Conservation (phyloP, 2,113 vertebrate genomes). For the Hippocampus mohnikei region DNA sequence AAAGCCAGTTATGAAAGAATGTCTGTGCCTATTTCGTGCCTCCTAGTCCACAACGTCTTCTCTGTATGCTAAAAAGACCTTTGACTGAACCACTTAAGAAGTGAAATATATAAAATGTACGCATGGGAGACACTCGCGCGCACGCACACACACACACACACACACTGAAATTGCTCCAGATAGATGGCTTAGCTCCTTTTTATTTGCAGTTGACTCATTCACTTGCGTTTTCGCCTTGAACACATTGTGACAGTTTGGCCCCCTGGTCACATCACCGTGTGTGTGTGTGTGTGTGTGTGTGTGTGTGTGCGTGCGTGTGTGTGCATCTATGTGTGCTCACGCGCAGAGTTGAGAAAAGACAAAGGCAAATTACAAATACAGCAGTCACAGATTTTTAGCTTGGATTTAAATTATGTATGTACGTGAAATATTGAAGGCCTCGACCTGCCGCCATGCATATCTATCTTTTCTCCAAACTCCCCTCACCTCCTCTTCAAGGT, state of each 20-base stretch:
- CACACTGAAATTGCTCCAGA: slow-evolving; percentile 23
- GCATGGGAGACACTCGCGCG: slow-evolving; percentile 9
- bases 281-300: slow-evolving; percentile 12
- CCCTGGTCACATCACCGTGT: slow-evolving; percentile 31
- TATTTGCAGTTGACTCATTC: slow-evolving; percentile 35
- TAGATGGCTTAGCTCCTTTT: slow-evolving; percentile 43
- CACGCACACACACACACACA: not conserved
- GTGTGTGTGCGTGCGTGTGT: slow-evolving; percentile 9
- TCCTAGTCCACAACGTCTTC: slow-evolving; percentile 30
- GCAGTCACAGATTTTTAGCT: slow-evolving; percentile 43
- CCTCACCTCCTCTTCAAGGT: slow-evolving; percentile 37
- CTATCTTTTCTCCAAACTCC: slow-evolving; percentile 32
- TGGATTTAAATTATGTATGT: slow-evolving; percentile 50
- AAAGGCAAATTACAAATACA: slow-evolving; percentile 42
- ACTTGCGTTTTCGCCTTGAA: slow-evolving; percentile 38
- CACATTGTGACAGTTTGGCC: slow-evolving; percentile 43
- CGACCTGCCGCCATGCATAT: slow-evolving; percentile 37
- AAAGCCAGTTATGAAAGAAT: slow-evolving; percentile 10
- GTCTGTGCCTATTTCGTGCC: not conserved
- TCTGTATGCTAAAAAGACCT: slow-evolving; percentile 30
- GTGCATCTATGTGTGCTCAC: slow-evolving; percentile 3
- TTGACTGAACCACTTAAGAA: slow-evolving; percentile 23
- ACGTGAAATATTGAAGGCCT: slow-evolving; percentile 56
- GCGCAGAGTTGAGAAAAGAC: not conserved
- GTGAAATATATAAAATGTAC: slow-evolving; percentile 32